Percentiles rank a stretch among this genome's conserved stretches.
Conservation (phyloP, 2,113 vertebrate genomes). For the Chloebia gouldiae region DNA sequence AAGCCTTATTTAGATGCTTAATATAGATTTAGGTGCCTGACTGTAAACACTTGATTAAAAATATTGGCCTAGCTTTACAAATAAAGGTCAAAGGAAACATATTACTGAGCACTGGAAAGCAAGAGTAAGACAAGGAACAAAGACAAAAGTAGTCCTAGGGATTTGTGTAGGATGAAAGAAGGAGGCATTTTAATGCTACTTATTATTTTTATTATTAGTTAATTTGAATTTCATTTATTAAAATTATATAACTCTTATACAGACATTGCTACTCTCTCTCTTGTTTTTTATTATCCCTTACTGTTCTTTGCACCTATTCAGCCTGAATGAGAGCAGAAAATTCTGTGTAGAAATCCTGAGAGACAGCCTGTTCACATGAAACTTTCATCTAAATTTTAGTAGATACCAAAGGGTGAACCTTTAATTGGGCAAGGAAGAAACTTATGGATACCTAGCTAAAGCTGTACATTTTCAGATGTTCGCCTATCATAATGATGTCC, state of each 20-base stretch:
- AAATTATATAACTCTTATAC: not conserved
- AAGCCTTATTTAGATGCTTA: constrained; percentile 35
- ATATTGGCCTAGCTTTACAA: constrained; percentile 46
- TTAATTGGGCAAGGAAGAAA: constrained; percentile 32
- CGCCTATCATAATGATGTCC: constrained; percentile 21
- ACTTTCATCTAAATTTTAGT: constrained; percentile 37
- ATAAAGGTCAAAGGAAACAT: constrained; percentile 44
- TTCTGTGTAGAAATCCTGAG: not conserved
- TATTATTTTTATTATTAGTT: not conserved
- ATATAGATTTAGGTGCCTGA: constrained; percentile 12
- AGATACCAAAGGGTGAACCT: not conserved
- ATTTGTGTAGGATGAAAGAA: not conserved
- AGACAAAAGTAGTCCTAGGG: not conserved
- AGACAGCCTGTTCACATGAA: not conserved
- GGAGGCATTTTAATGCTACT: not conserved
- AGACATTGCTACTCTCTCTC: not conserved
- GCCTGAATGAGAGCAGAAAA: not conserved
- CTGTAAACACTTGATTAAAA: constrained; percentile 61
- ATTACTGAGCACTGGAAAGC: not conserved
- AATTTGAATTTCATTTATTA: not conserved
- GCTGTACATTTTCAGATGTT: constrained; percentile 12
- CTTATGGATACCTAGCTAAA: not conserved
- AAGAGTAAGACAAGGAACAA: not conserved
- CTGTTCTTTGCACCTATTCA: not conserved
- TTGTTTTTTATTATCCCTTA: not conserved